These are phyloP conservation scores for Altica lythri DNA, from an alignment of 2,888 invertebrate genomes.

Conservation along the genomic window DNA sequence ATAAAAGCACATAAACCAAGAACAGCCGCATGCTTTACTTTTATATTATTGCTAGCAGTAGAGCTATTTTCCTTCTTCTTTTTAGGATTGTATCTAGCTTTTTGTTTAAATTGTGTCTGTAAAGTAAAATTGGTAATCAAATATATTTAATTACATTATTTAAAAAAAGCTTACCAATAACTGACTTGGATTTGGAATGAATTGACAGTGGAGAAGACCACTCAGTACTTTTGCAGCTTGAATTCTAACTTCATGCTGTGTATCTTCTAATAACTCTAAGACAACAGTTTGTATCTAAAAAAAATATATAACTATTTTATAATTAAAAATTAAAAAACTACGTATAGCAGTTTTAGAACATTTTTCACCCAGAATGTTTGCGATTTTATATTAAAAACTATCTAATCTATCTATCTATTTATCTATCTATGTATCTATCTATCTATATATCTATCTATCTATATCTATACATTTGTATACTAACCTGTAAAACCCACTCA, in stretches of 20 bases:
- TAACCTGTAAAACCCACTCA: slow-evolving; percentile 61
- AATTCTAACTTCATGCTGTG: slow-evolving; percentile 79
- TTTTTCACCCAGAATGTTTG: too few relatives aligned
- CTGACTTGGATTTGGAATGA: slow-evolving; percentile 66
- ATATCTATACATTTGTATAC: too few relatives aligned
- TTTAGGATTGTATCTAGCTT: slow-evolving; percentile 58
- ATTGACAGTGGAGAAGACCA: slow-evolving; percentile 84
- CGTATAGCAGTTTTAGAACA: too few relatives aligned
- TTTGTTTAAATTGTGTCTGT: slow-evolving; percentile 64
- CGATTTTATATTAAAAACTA: too few relatives aligned
- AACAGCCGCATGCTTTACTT: slow-evolving; percentile 80
- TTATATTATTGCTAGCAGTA: slow-evolving; percentile 46
- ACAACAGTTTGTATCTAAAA: slow-evolving; percentile 65
- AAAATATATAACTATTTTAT: too few relatives aligned
- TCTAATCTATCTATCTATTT: too few relatives aligned
- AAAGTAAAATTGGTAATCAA: slow-evolving; percentile 42
- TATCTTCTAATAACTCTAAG: slow-evolving; percentile 69
- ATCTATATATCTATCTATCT: too few relatives aligned
- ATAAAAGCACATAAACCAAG: slow-evolving; percentile 88
- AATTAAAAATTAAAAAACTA: too few relatives aligned
- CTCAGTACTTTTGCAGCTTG: slow-evolving; percentile 81
- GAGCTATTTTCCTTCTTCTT: slow-evolving; percentile 31
- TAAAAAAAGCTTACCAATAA: slow-evolving; percentile 60
- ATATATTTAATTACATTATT: too few relatives aligned
- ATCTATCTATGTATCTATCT: too few relatives aligned